Evolutionary conservation across 2,113 vertebrate genomes (phyloP).

Genomic region (Telmatochromis brachygnathus): DNA sequence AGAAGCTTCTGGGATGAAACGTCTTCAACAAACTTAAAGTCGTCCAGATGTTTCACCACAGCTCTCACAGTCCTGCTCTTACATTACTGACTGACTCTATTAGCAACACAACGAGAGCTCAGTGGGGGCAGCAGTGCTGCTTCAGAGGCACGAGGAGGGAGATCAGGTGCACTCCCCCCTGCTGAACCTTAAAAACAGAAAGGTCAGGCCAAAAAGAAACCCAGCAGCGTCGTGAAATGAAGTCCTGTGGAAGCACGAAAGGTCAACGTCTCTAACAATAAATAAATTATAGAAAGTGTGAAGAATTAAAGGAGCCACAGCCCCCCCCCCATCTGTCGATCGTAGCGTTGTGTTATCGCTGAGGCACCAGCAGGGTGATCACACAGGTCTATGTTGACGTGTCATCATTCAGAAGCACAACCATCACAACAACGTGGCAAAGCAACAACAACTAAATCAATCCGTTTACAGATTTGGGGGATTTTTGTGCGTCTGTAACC

Average conservation of each 20-base stretch:
- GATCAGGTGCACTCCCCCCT: background rate
- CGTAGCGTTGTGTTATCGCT: background rate
- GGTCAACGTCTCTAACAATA: accelerated
- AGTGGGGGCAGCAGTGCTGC: background rate
- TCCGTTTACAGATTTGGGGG: accelerated
- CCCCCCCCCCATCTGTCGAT: background rate
- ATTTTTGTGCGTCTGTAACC: background rate
- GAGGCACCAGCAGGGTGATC: background rate
- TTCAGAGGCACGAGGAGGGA: background rate
- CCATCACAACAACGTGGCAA: background rate
- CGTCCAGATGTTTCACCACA: accelerated
- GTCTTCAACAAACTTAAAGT: background rate
- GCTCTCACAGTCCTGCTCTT: background rate
- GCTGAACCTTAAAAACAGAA: background rate
- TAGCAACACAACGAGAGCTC: background rate
- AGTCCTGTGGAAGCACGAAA: background rate
- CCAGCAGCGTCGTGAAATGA: background rate
- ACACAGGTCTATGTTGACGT: background rate
- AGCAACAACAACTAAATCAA: background rate
- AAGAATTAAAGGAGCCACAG: background rate
- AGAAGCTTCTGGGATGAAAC: background rate
- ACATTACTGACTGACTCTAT: background rate
- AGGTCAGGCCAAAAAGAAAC: background rate
- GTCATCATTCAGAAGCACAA: background rate
- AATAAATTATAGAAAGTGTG: background rate